Conservation (phyloP, 2,888 invertebrate species). For the Hirudinaria manillensis region DNA sequence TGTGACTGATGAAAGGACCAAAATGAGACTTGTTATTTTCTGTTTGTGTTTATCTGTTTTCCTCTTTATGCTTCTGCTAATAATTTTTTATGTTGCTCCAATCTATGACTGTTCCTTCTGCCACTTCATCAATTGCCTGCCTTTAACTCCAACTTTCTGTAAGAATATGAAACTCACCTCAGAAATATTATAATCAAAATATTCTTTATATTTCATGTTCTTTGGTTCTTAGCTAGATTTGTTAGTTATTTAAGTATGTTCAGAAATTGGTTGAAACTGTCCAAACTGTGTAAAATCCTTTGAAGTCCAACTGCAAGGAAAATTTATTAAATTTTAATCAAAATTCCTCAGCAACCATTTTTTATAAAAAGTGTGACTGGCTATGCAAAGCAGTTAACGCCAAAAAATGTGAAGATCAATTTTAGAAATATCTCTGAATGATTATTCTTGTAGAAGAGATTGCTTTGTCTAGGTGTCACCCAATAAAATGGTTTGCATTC, state of each 20-base stretch:
- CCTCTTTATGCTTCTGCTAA: slow-evolving; percentile 69
- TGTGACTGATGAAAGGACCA: slow-evolving; percentile 71
- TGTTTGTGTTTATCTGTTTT: slow-evolving; percentile 66
- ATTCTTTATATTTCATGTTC: background rate
- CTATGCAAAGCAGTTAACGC: too few relatives aligned
- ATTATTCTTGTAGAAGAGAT: too few relatives aligned
- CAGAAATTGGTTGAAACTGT: background rate
- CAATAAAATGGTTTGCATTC: too few relatives aligned
- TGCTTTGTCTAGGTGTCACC: too few relatives aligned
- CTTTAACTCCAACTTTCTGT: slow-evolving; percentile 80
- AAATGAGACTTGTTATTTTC: slow-evolving; percentile 61
- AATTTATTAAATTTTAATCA: background rate
- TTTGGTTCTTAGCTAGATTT: too few relatives aligned
- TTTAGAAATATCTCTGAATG: too few relatives aligned
- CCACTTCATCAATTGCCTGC: slow-evolving; percentile 82
- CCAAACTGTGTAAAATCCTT: background rate
- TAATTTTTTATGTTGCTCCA: slow-evolving; percentile 78
- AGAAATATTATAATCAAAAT: slow-evolving; percentile 22
- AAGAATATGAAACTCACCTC: slow-evolving; percentile 57
- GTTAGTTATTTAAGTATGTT: background rate
- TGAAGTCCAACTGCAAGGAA: background rate
- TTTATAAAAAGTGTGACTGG: too few relatives aligned
- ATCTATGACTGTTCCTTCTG: slow-evolving; percentile 81
- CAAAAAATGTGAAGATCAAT: too few relatives aligned
- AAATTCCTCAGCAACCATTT: background rate